Evolutionary conservation across 2,888 invertebrate species (phyloP).

Genomic region (Cephonodes hylas): DNA sequence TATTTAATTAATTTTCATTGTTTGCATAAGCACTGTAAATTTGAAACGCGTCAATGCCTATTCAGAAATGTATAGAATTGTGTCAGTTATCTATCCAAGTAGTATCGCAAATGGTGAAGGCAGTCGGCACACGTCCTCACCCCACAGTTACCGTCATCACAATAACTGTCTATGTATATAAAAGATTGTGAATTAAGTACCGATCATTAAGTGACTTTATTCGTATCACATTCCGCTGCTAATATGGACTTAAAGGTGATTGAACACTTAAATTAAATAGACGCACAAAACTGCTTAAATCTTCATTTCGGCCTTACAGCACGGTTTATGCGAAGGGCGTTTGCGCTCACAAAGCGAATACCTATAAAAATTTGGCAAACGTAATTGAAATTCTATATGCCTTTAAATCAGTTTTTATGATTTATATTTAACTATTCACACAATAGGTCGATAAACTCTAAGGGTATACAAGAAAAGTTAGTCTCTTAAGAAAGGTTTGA

Average conservation of each 20-base stretch:
- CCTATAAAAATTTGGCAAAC: background rate
- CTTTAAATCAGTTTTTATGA: too few species aligned
- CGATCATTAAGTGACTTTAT: constrained; percentile 1
- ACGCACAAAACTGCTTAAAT: background rate
- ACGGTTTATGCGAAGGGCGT: background rate
- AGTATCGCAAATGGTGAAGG: constrained; percentile 1
- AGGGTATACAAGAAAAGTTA: too few species aligned
- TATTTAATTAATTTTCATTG: background rate
- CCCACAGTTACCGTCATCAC: constrained; percentile 34
- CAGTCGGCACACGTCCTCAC: constrained; percentile 41
- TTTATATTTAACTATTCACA: too few species aligned
- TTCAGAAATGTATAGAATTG: background rate
- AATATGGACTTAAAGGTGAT: background rate
- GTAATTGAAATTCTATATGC: too few species aligned
- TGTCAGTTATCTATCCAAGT: background rate
- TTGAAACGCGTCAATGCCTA: background rate
- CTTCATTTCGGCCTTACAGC: background rate
- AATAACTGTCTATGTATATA: constrained; percentile 24
- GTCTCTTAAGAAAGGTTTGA: too few species aligned
- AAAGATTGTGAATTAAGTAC: background rate
- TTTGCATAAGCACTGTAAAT: background rate
- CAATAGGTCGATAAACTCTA: too few species aligned
- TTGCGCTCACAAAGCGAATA: background rate
- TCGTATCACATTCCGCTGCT: background rate
- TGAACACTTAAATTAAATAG: background rate